These are phyloP conservation scores for Myotis pilosus DNA, from an alignment of 2,797 vertebrate species.

Conservation along the genomic window DNA sequence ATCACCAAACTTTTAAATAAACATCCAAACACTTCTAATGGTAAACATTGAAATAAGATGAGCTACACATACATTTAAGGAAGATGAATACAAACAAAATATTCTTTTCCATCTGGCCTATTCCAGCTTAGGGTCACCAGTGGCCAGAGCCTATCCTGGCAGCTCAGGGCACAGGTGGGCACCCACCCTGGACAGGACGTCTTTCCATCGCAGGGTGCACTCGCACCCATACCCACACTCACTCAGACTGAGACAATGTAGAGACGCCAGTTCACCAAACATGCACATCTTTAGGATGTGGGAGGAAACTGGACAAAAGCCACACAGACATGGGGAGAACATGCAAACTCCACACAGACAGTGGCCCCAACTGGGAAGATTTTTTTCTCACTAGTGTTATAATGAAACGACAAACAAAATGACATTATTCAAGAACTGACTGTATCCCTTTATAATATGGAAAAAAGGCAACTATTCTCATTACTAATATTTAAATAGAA, in stretches of 20 bases:
- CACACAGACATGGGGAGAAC: background rate
- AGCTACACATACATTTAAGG: background rate
- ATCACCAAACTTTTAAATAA: background rate
- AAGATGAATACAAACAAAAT: background rate
- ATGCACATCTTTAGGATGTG: background rate
- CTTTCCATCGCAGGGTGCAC: background rate
- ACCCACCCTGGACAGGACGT: background rate
- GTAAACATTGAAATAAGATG: background rate
- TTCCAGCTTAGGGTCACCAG: background rate
- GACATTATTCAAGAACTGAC: background rate
- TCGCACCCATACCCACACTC: background rate
- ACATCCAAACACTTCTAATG: background rate
- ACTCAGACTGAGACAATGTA: background rate
- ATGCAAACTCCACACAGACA: background rate
- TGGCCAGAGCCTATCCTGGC: background rate
- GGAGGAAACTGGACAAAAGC: background rate
- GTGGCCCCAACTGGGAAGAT: background rate
- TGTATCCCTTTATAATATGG: slow-evolving; percentile 10
- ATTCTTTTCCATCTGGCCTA: background rate
- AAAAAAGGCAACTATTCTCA: slow-evolving; percentile 5
- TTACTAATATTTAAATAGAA: slow-evolving; percentile 57
- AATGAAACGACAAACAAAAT: background rate
- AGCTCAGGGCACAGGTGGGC: background rate
- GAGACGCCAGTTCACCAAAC: no score
- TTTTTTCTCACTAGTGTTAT: background rate